Evolutionary conservation across 2,888 invertebrate genomes (phyloP), one percentile per base, ranked within the genome.

Genomic region (Drosophila neutralis): DNA sequence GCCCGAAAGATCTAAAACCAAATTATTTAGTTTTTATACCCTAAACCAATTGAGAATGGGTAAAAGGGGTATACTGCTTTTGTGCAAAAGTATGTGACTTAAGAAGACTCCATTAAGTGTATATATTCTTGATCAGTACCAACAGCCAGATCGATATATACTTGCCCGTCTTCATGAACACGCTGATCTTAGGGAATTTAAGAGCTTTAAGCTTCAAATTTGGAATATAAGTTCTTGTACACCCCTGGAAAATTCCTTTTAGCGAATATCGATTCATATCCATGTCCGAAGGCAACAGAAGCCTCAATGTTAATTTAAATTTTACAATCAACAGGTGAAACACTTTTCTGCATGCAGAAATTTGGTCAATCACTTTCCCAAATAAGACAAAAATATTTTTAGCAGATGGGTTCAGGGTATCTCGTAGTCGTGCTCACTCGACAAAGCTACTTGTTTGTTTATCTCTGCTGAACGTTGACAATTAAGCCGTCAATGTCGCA

Each of bases 381-480:
- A 15, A 8, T 8, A 8, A 24, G 24, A 8, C 24, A 4, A 8
- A 24, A 8, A 8, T 45, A 45, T 24, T 2, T 45, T 24, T 24
- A 8, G 8, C 45, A 45, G 24, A 8, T 24, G 15, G 24, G 15
- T 1, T 15, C 8, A 24, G 45, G 15, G 24, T 15, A 24, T 45
- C 45, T 45, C 2, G 13, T 2, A 7, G 13, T 45, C 21, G 13
- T 13, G 21, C 21, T 21, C 21, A 21, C 45, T 21, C 45, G 21
- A 45, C 8, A 45, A 15, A 8, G 8, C 7, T 15, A 24, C 24
- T 15, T 56, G 54, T 69, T 73, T 88, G 83, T 83, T 86, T 80
- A 74, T 73, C 66, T 76, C n/a, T 52, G 56, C 31, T 52, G 58
- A n/a, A 38, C 57, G 33, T 53, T 38, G 45, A 31, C 69, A 69